Percentiles rank a stretch among this genome's conserved stretches.
These are phyloP conservation scores for Aporophyla lueneburgensis DNA, from an alignment of 2,888 invertebrate genomes.

Conservation along the genomic window DNA sequence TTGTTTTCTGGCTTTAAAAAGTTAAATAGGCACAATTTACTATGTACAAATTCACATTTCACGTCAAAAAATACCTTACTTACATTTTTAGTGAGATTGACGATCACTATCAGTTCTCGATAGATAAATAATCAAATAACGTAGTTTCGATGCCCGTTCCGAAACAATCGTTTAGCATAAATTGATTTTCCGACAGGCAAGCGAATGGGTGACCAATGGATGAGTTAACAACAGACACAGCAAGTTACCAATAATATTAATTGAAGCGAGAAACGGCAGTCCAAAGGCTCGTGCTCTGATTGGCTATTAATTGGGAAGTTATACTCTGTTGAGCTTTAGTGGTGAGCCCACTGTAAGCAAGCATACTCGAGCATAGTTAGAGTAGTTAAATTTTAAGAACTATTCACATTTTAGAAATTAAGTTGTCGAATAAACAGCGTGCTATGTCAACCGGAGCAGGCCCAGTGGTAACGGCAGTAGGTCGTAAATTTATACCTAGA, in stretches of 20 bases:
- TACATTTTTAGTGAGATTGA: not conserved
- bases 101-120: not conserved
- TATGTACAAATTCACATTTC: too few relatives aligned
- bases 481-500: too few relatives aligned
- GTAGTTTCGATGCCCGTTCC: not conserved
- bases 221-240: not conserved
- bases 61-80: not conserved
- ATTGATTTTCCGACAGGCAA: not conserved
- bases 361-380: not conserved
- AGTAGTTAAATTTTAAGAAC: not conserved
- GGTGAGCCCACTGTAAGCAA: slow-evolving; percentile 3
- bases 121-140: not conserved
- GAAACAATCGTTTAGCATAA: not conserved
- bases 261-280: slow-evolving; percentile 23
- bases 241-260: slow-evolving; percentile 37
- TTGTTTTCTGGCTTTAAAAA: too few relatives aligned
- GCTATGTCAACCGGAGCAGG: too few relatives aligned
- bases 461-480: too few relatives aligned
- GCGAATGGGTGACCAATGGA: not conserved
- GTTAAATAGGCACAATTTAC: too few relatives aligned
- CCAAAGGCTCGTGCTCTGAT: slow-evolving; percentile 14
- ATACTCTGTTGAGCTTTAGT: slow-evolving; percentile 10
- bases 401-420: not conserved
- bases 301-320: slow-evolving; percentile 44
- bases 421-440: not conserved